Evolutionary conservation across 30 jellyfish, hydroid and myxozoan genomes (phyloP).

Genomic region (Hydractinia echinata): DNA sequence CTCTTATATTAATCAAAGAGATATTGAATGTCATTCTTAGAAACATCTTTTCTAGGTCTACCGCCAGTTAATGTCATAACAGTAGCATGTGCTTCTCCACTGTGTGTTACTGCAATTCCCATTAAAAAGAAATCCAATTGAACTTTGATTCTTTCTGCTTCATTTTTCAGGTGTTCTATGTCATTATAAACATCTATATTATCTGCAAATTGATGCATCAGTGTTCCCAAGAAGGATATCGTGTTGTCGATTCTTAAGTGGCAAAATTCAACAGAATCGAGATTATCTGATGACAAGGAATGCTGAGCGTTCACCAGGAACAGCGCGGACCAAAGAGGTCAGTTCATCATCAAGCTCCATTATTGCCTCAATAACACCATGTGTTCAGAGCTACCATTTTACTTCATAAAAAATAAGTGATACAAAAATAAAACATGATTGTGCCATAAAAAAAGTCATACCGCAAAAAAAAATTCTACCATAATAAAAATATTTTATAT

Average conservation of each 20-base stretch:
- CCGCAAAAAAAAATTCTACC: no score
- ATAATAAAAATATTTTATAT: no score
- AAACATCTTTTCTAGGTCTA: slow-evolving; percentile 29
- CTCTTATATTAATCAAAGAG: slow-evolving; percentile 4
- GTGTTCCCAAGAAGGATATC: neutral
- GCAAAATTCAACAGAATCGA: neutral
- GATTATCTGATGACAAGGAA: neutral
- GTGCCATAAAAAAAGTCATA: no score
- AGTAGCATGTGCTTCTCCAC: neutral
- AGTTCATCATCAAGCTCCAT: no score
- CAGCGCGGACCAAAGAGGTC: neutral
- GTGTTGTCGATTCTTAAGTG: neutral
- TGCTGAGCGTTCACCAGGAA: neutral
- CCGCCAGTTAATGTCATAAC: slow-evolving; percentile 12
- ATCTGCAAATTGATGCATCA: neutral
- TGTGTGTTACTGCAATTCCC: neutral
- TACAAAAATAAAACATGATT: no score
- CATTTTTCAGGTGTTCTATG: neutral
- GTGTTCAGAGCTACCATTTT: no score
- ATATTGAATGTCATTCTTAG: slow-evolving; percentile 5
- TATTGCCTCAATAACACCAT: no score
- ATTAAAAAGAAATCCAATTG: slow-evolving; percentile 17
- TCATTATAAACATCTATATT: neutral
- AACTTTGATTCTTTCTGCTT: neutral
- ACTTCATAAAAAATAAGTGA: no score